Evolutionary conservation across 2,113 vertebrate genomes (phyloP).

Genomic region (Mus pahari): DNA sequence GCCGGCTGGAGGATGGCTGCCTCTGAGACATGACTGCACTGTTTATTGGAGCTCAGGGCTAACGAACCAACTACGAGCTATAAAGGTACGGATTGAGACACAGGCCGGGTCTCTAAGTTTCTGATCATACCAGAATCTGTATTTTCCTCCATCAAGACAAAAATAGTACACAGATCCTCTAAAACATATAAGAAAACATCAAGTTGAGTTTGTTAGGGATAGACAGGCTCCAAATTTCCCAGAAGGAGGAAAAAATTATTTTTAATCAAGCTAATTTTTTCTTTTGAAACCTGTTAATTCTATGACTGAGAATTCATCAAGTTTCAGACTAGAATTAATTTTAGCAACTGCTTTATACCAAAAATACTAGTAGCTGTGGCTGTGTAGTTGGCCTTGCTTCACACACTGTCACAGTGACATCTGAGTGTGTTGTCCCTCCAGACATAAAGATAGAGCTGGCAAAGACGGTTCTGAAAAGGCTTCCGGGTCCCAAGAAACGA

Average conservation of each 20-base stretch:
- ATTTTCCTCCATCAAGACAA: background rate
- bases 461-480: slow-evolving; percentile 78
- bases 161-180: slow-evolving; percentile 30
- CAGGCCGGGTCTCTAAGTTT: background rate
- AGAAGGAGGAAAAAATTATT: slow-evolving; percentile 64
- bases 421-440: slow-evolving; percentile 78
- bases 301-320: slow-evolving; percentile 80
- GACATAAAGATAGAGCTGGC: slow-evolving; percentile 75
- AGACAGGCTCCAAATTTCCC: slow-evolving; percentile 53
- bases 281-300: slow-evolving; percentile 71
- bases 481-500: slow-evolving; percentile 80
- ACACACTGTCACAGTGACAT: slow-evolving; percentile 79
- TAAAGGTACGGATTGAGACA: background rate
- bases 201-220: slow-evolving; percentile 43
- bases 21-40: too few species aligned
- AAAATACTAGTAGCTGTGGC: slow-evolving; percentile 83
- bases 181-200: slow-evolving; percentile 2
- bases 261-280: slow-evolving; percentile 74
- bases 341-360: slow-evolving; percentile 80
- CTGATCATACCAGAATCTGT: background rate
- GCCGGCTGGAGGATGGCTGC: background rate
- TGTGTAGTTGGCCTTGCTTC: slow-evolving; percentile 77
- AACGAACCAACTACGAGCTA: background rate
- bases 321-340: slow-evolving; percentile 79
- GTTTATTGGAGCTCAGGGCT: background rate